Percentiles rank a stretch among this genome's conserved stretches.
These are phyloP conservation scores for Recurvirostra avosetta DNA, from an alignment of 2,113 vertebrate species.

Conservation along the genomic window DNA sequence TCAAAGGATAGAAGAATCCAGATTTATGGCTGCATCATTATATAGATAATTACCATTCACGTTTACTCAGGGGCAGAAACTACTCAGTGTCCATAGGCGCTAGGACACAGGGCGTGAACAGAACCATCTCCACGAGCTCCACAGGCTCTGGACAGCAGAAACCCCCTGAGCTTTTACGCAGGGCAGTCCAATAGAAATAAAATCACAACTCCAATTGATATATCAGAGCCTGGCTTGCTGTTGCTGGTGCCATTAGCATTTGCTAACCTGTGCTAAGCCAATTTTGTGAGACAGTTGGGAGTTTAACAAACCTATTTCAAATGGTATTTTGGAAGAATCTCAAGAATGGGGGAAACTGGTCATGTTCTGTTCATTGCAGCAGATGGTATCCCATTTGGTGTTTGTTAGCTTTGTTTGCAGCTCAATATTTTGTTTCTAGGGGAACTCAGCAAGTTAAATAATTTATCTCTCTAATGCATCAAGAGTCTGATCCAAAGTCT, in stretches of 20 bases:
- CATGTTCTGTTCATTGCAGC: constrained; percentile 53
- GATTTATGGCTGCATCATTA: background rate
- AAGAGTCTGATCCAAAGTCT: constrained; percentile 54
- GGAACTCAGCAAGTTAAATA: constrained; percentile 57
- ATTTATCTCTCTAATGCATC: constrained; percentile 57
- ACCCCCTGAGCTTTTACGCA: background rate
- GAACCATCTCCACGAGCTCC: background rate
- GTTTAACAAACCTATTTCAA: constrained; percentile 36
- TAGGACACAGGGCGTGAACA: background rate
- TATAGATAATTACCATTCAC: background rate
- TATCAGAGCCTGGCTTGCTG: background rate
- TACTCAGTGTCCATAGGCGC: background rate
- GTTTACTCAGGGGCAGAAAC: background rate
- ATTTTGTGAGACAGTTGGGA: constrained; percentile 24
- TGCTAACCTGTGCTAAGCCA: constrained; percentile 37
- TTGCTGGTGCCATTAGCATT: background rate
- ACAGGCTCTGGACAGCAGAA: background rate
- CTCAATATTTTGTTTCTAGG: constrained; percentile 65
- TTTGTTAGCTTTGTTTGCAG: constrained; percentile 67
- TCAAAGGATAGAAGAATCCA: background rate
- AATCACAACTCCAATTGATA: background rate
- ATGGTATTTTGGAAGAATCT: constrained; percentile 63
- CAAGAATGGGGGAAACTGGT: constrained; percentile 43
- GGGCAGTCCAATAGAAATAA: background rate
- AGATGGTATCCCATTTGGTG: constrained; percentile 68